phyloP scores from a whole-genome alignment of 2,797 vertebrate species.

The Sebastes umbrosus region DNA sequence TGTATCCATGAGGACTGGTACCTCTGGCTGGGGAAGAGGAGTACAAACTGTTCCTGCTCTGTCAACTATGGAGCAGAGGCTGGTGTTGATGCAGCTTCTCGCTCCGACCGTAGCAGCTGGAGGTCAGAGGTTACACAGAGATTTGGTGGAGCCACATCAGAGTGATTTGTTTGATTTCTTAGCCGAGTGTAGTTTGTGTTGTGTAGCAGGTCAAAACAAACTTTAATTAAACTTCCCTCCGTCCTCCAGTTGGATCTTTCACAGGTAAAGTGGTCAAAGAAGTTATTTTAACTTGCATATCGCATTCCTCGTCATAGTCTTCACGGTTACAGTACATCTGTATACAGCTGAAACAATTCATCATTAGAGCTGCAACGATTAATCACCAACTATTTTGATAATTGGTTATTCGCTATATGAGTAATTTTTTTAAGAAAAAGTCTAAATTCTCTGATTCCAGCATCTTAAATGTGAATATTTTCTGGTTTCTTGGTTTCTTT shows the following conservation, averaged over 20 bases:
- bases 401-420: too few species aligned
- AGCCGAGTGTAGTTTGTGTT: not conserved
- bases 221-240: not conserved
- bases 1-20: constrained; percentile 32
- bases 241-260: not conserved
- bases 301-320: not conserved
- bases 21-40: constrained; percentile 11
- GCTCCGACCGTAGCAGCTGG: constrained; percentile 5
- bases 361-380: too few species aligned
- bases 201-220: not conserved
- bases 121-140: constrained; percentile 40
- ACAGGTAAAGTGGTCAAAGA: not conserved
- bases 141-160: not conserved
- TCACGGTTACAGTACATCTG: not conserved
- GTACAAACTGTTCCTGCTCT: constrained; percentile 55
- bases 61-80: not conserved
- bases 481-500: too few species aligned
- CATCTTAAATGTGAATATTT: too few species aligned
- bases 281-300: not conserved
- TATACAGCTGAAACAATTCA: not conserved
- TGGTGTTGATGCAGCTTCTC: constrained; percentile 21
- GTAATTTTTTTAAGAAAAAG: too few species aligned
- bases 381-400: too few species aligned
- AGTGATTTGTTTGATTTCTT: not conserved
- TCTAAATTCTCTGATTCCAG: too few species aligned